These are phyloP conservation scores for Tetrao urogallus DNA, from an alignment of 2,113 vertebrate species.

Conservation along the genomic window DNA sequence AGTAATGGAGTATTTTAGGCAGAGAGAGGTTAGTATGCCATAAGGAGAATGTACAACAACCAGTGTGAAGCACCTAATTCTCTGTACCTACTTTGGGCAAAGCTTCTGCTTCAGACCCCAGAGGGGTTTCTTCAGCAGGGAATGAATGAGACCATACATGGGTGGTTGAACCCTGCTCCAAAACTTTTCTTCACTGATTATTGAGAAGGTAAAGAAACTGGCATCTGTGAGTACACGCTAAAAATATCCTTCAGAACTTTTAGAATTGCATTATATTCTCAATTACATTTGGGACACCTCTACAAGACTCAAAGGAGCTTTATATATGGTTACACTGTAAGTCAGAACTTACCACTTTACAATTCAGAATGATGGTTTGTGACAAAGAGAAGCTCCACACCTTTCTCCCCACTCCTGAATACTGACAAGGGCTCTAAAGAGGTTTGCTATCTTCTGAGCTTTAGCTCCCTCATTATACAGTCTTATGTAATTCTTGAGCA, in stretches of 20 bases:
- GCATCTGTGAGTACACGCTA: too few species aligned
- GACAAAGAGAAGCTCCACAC: fast-evolving
- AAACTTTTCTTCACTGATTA: not conserved
- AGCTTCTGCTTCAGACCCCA: not conserved
- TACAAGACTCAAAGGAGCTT: not conserved
- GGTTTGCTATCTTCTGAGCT: not conserved
- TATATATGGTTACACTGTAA: not conserved
- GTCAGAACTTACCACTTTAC: not conserved
- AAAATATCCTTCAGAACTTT: not conserved
- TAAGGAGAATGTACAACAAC: not conserved
- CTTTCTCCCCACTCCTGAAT: not conserved
- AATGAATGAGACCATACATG: not conserved
- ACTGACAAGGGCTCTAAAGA: not conserved
- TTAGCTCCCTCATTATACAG: not conserved
- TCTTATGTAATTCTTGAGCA: not conserved
- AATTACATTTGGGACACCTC: not conserved
- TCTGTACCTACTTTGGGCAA: not conserved
- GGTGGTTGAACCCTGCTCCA: not conserved
- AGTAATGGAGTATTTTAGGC: not conserved
- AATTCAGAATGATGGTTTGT: not conserved
- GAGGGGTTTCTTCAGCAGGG: not conserved
- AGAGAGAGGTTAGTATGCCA: not conserved
- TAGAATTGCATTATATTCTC: not conserved
- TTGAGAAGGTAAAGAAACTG: not conserved
- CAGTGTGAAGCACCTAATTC: not conserved